These are phyloP conservation scores for Scartelaos histophorus DNA, from an alignment of 2,113 vertebrate species.

Conservation along the genomic window DNA sequence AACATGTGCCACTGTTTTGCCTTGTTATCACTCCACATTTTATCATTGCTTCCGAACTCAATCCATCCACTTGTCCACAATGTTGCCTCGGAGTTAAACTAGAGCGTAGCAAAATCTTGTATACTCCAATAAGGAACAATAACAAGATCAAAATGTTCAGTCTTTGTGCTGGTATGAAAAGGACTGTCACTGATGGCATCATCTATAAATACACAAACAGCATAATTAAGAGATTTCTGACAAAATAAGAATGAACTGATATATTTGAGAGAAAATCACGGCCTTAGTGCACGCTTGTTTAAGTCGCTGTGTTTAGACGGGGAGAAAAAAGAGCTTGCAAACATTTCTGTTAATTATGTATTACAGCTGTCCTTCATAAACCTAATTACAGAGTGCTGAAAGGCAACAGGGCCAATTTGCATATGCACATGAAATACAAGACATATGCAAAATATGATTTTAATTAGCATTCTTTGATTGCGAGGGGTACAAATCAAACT, in stretches of 20 bases:
- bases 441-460: conserved; percentile 97
- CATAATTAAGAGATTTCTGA: conserved; percentile 60
- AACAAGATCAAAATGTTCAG: conserved; percentile 56
- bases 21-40: conserved; percentile 60
- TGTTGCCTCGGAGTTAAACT: conserved; percentile 63
- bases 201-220: conserved; percentile 66
- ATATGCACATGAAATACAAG: conserved; percentile 95
- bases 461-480: conserved; percentile 96
- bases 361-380: conserved; percentile 99
- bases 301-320: conserved; percentile 80
- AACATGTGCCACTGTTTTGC: conserved; percentile 64
- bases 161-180: conserved; percentile 36
- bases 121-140: conserved; percentile 46
- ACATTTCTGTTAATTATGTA: conserved; percentile 99
- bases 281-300: conserved; percentile 74
- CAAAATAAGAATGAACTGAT: conserved; percentile 52
- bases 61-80: conserved; percentile 64
- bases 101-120: conserved; percentile 51
- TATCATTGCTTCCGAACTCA: conserved; percentile 52
- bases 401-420: conserved; percentile 93
- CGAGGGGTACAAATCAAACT: conserved; percentile 94
- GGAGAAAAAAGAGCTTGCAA: conserved; percentile 84
- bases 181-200: conserved; percentile 51
- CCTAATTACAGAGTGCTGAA: conserved; percentile 98
- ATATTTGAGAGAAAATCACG: conserved; percentile 47